Base-by-base conservation (phyloP, 1,140 invertebrate genomes). In the Drosophila azteca region DNA sequence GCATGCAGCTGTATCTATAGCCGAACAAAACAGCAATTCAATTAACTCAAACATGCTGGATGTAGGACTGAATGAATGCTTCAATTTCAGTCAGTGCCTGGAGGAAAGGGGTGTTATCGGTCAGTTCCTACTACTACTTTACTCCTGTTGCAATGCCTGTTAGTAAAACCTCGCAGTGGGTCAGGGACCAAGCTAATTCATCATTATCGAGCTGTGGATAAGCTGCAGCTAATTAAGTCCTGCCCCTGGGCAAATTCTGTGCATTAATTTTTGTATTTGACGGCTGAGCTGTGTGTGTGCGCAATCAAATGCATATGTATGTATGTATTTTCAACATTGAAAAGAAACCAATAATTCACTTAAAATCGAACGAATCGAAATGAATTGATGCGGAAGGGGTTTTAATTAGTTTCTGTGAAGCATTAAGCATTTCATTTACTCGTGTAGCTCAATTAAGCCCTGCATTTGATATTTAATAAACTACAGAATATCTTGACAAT, bases 21-120 rank as follows among this genome's bases (percentile, higher is more conserved):
- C 53, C 54, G 41, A 64, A 43, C 58, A 68, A 76, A 72, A 69
- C 81, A 84, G 65, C 73, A 77, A 71, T 77, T 87, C 62, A 85
- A 85, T 85, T 85, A 85, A 81, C 48, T 61, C 51, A 50, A 77
- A 87, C 81, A 78, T 64, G 66, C 57, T 54, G 49, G 15, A 39
- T 31, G 55, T 52, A 52, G 20, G 52, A 43, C 45, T 58, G 57
- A 50, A 58, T 52, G 31, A 39, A 61, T 77, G 69, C 58, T 66
- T 57, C 46, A 67, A 80, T 79, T 77, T 51, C 46, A 67, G 5
- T 51, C 48, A 50, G 26, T 46, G n/a, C 15, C 15, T 46, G 45
- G 2, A 46, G 6, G 15, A 20, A 17, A 31, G 7, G 9, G 9
- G 9, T 35, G 31, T 11, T 11, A 3, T 11, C 9, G 9, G 8